Percentiles rank a stretch among this genome's conserved stretches.
Conservation (phyloP, 2,113 vertebrate genomes). For the Austrofundulus limnaeus region DNA sequence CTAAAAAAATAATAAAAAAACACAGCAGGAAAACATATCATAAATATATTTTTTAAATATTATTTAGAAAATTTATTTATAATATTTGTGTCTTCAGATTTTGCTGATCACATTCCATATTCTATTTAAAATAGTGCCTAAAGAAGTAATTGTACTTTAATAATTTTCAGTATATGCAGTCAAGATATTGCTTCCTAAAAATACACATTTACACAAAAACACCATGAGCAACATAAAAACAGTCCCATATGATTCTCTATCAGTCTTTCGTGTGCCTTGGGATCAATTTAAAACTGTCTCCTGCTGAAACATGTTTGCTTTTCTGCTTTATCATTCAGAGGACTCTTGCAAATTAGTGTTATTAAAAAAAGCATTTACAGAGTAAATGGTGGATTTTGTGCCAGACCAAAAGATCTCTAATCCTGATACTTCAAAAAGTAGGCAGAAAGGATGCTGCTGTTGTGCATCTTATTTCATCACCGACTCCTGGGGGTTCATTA, state of each 20-base stretch:
- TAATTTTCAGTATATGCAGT: conserved; percentile 13
- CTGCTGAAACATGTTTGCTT: neutral
- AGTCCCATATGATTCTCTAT: neutral
- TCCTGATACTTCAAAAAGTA: conserved; percentile 27
- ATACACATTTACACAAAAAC: conserved; percentile 4
- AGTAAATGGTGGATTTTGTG: conserved; percentile 26
- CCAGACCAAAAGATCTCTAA: conserved; percentile 22
- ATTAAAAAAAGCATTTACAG: conserved; percentile 22
- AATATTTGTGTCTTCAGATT: too few relatives aligned
- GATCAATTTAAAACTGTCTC: conserved; percentile 8
- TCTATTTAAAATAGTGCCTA: neutral
- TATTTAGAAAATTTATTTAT: too few relatives aligned
- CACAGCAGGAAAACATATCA: neutral
- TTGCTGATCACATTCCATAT: too few relatives aligned
- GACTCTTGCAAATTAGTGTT: conserved; percentile 10
- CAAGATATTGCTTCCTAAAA: too few relatives aligned
- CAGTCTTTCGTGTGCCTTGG: neutral
- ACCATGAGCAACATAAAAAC: neutral
- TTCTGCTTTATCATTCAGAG: neutral
- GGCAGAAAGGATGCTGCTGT: conserved; percentile 25
- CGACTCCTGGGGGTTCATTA: conserved; percentile 3
- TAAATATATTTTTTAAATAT: neutral
- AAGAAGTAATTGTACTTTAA: conserved; percentile 40
- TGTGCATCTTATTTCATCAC: conserved; percentile 36
- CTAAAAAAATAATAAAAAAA: conserved; percentile 73